phyloP scores from a whole-genome alignment of 30 jellyfish, hydroid and myxozoan genomes.

The Mastigias papua region DNA sequence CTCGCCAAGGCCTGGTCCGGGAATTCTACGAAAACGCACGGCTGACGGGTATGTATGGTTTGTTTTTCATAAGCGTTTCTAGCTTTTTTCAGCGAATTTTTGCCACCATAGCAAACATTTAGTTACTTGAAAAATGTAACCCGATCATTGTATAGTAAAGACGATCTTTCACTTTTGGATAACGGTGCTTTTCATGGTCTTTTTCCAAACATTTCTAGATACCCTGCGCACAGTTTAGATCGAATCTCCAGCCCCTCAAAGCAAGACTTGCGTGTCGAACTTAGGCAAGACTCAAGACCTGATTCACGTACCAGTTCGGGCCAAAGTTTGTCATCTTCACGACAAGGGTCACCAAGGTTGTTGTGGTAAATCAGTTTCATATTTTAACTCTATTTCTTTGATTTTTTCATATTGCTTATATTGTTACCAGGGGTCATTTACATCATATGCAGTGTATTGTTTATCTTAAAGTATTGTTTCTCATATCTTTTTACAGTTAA shows the following conservation, averaged over 20 bases:
- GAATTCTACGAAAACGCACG: conserved; percentile 90
- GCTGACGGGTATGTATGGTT: conserved; percentile 68
- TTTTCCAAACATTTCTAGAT: conserved; percentile 41
- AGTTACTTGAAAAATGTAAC: neutral
- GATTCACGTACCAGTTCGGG: conserved; percentile 47
- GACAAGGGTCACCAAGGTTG: conserved; percentile 73
- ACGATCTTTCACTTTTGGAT: too few relatives aligned
- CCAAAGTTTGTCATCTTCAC: conserved; percentile 15
- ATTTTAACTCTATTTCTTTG: too few relatives aligned
- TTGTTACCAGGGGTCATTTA: neutral
- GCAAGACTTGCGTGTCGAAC: conserved; percentile 64
- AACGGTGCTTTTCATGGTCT: too few relatives aligned
- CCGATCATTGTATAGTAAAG: too few relatives aligned
- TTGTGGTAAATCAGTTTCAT: conserved; percentile 35
- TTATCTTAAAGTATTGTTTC: too few relatives aligned
- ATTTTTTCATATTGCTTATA: neutral
- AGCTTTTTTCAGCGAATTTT: too few relatives aligned
- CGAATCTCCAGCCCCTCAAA: conserved; percentile 91
- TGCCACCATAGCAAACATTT: neutral
- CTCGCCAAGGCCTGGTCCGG: conserved; percentile 87
- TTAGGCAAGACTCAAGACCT: conserved; percentile 50
- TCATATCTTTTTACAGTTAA: too few relatives aligned
- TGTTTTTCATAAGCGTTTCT: neutral
- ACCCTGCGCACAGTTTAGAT: conserved; percentile 83
- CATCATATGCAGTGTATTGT: too few relatives aligned